A percentile compares a stretch with the other conserved stretches of the same genome.
Evolutionary conservation across 37 sponge, comb jelly and placozoan genomes (phyloP).

Genomic region (Theonella swinhoei): DNA sequence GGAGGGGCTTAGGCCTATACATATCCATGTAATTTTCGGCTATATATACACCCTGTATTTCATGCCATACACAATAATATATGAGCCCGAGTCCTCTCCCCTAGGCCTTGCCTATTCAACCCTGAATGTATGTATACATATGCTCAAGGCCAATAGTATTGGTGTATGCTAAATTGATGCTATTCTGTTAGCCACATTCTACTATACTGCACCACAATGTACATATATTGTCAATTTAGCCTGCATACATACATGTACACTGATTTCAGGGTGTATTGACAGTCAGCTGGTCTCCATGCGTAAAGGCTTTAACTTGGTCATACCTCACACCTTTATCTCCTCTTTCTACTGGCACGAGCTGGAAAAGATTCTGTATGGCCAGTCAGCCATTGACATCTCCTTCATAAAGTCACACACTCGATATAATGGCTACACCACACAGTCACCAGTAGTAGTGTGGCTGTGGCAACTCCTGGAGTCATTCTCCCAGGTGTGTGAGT

Average conservation of each 20-base stretch:
- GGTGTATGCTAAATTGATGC: too few species aligned
- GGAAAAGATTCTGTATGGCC: slow-evolving; percentile 54
- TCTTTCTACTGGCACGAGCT: slow-evolving; percentile 54
- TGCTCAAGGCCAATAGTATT: too few species aligned
- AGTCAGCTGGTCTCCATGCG: slow-evolving; percentile 40
- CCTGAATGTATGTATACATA: too few species aligned
- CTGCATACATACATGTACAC: not conserved
- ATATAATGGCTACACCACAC: slow-evolving; percentile 18
- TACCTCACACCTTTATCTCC: not conserved
- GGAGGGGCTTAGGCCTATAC: too few species aligned
- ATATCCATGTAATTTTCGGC: too few species aligned
- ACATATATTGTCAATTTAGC: too few species aligned
- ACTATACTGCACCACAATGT: too few species aligned
- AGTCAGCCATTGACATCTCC: slow-evolving; percentile 16
- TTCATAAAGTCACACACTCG: slow-evolving; percentile 30
- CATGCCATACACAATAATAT: too few species aligned
- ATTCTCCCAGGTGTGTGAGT: slow-evolving; percentile 35
- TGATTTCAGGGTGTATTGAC: slow-evolving; percentile 48
- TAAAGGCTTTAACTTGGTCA: slow-evolving; percentile 36
- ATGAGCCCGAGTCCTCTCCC: too few species aligned
- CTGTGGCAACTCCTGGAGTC: slow-evolving; percentile 52
- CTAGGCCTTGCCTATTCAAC: too few species aligned
- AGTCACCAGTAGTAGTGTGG: slow-evolving; percentile 37
- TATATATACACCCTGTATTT: too few species aligned
- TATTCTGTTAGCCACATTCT: too few species aligned